Evolutionary conservation across 1,140 invertebrate genomes (phyloP), one percentile per base, ranked within the genome.

Genomic region (Chironomus striatipennis): DNA sequence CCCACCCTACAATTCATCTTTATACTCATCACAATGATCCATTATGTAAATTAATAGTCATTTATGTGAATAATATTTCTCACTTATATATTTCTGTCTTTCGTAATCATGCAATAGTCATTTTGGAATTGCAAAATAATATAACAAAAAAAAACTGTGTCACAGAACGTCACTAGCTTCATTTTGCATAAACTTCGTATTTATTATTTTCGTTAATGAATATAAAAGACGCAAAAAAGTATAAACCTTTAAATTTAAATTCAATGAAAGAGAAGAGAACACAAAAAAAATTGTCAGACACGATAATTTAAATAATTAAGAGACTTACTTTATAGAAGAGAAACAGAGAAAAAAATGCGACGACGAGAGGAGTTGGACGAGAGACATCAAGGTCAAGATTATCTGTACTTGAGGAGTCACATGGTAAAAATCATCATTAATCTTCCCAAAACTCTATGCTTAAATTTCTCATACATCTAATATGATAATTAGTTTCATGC

Each of bases 281-380:
- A 57, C 47, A n/a, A 57, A 57, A n/a, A 57, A n/a, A n/a, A n/a
- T n/a, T n/a, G 47, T 57, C 47, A 57, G 47, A 57, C 10, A 57
- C n/a, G 47, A 57, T 70, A 70, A 67, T 67, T 67, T 67, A 8
- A 67, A 67, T 67, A 67, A 70, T 70, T 70, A 21, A 18, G 9
- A 21, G 17, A 57, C 12, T 47, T 8, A 17, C 64, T 20, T 70
- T 70, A 10, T 3, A 5, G 65, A 70, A 20, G 65, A 21, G 18
- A 70, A 70, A 18, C n/a, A n/a, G n/a, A n/a, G n/a, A n/a, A n/a
- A n/a, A n/a, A n/a, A n/a, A n/a, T n/a, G n/a, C n/a, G n/a, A n/a
- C n/a, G n/a, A n/a, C n/a, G n/a, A n/a, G n/a, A n/a, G n/a, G n/a
- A n/a, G n/a, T n/a, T 18, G 17, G 17, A 70, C 4, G 18, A 5